Evolutionary conservation across 2,113 vertebrate genomes (phyloP).

Genomic region (Xenus cinereus): DNA sequence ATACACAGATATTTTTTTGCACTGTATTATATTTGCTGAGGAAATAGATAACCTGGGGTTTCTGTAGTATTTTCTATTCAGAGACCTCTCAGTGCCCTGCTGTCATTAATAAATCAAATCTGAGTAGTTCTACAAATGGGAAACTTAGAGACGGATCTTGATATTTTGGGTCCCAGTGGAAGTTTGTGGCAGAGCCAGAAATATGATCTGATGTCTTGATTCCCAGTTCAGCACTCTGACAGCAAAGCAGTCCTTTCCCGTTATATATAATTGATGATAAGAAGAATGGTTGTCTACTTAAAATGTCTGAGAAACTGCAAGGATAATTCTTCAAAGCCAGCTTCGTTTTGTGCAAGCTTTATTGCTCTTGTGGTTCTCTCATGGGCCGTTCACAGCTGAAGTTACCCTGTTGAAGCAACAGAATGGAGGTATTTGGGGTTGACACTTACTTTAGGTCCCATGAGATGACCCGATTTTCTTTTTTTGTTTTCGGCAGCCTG

Average conservation of each 20-base stretch:
- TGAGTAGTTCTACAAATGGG: background rate
- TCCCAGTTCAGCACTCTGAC: background rate
- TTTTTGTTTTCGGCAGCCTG: background rate
- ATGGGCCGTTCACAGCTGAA: background rate
- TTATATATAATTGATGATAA: background rate
- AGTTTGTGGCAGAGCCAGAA: background rate
- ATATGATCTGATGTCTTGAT: background rate
- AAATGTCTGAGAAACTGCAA: background rate
- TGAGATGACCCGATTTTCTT: background rate
- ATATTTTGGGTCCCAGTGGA: background rate
- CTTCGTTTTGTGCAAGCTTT: background rate
- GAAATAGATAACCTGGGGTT: background rate
- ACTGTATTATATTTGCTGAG: background rate
- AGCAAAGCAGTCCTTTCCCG: background rate
- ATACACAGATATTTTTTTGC: background rate
- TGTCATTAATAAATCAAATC: constrained; percentile 21
- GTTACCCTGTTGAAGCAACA: background rate
- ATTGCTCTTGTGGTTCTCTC: background rate
- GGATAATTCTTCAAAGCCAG: background rate
- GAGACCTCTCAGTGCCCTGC: background rate
- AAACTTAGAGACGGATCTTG: background rate
- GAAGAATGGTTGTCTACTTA: background rate
- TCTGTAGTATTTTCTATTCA: background rate
- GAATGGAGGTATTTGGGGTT: background rate
- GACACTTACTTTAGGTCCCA: background rate